A percentile compares a stretch with the other conserved stretches of the same genome.
Conservation (phyloP, 1,140 invertebrate species). For the Elymnias hypermnestra region DNA sequence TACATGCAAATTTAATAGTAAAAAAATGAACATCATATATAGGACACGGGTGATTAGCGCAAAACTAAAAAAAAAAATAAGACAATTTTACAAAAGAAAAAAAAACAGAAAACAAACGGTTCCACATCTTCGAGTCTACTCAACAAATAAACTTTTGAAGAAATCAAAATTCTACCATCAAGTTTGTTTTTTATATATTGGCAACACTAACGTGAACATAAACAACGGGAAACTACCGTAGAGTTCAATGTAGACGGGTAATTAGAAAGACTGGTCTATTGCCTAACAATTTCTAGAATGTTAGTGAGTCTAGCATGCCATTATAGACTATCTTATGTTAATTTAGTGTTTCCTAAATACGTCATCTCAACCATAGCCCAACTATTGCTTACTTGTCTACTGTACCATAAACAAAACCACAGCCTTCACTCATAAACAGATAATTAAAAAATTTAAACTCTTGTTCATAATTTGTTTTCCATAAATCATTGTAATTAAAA, state of each 20-base stretch:
- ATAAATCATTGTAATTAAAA: too few relatives aligned
- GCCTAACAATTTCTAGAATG: constrained; percentile 44
- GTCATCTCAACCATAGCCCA: constrained; percentile 56
- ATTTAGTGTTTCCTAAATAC: constrained; percentile 54
- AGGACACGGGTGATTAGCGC: too few relatives aligned
- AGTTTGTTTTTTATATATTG: constrained; percentile 29
- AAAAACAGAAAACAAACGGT: background rate
- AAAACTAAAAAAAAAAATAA: too few relatives aligned
- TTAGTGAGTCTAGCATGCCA: constrained; percentile 68
- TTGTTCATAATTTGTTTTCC: too few relatives aligned
- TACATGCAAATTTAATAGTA: constrained; percentile 31
- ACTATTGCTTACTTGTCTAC: constrained; percentile 35
- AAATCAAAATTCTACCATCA: constrained; percentile 18
- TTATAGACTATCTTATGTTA: constrained; percentile 34
- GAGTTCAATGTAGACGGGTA: constrained; percentile 27
- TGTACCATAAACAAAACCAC: constrained; percentile 47
- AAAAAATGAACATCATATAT: too few relatives aligned
- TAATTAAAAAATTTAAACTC: too few relatives aligned
- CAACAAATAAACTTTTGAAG: background rate
- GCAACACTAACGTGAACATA: constrained; percentile 48
- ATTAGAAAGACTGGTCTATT: constrained; percentile 32
- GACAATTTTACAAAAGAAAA: too few relatives aligned
- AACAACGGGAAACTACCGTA: constrained; percentile 42
- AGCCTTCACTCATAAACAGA: too few relatives aligned
- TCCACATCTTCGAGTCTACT: constrained; percentile 4